Percentiles rank a stretch among this genome's conserved stretches.
These are phyloP conservation scores for Agonopterix alstromeriana DNA, from an alignment of 2,888 invertebrate species.

Conservation along the genomic window DNA sequence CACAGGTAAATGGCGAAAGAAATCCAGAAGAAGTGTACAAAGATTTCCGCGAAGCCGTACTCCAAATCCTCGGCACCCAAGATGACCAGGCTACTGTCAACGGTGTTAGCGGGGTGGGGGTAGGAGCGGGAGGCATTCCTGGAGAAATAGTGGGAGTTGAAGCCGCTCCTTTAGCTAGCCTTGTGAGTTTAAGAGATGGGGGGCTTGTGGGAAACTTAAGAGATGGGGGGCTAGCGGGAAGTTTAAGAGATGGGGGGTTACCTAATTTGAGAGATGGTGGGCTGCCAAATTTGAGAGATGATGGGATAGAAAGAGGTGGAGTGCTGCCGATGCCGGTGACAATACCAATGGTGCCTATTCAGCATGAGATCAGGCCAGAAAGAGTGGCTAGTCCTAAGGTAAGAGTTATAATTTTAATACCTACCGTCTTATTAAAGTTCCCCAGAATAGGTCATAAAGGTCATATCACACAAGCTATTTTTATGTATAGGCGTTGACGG, in stretches of 20 bases:
- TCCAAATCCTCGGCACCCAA: slow-evolving; percentile 83
- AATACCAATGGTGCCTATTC: slow-evolving; percentile 16
- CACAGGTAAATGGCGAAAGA: slow-evolving; percentile 90
- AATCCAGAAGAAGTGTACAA: slow-evolving; percentile 91
- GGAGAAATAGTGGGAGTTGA: slow-evolving; percentile 79
- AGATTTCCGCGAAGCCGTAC: slow-evolving; percentile 87
- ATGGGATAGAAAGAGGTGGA: slow-evolving; percentile 14
- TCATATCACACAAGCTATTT: no score
- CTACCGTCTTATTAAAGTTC: no score
- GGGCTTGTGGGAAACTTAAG: slow-evolving; percentile 1
- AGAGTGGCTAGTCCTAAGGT: slow-evolving; percentile 47
- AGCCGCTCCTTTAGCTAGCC: slow-evolving; percentile 49
- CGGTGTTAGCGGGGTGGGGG: slow-evolving; percentile 76
- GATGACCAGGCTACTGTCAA: slow-evolving; percentile 80
- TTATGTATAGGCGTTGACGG: no score
- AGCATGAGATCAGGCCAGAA: slow-evolving; percentile 25
- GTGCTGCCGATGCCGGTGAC: slow-evolving; percentile 16
- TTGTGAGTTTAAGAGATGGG: slow-evolving; percentile 9
- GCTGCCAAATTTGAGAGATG: slow-evolving; percentile 2
- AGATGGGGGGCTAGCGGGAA: slow-evolving; percentile 1
- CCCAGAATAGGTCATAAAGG: no score
- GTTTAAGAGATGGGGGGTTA: background rate
- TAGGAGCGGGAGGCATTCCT: slow-evolving; percentile 79
- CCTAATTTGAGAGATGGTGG: background rate
- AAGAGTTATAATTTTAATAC: slow-evolving; percentile 6